Evolutionary conservation across 2,113 vertebrate species (phyloP), one percentile per base, ranked within the genome.

Genomic region (Rhinoderma darwinii): DNA sequence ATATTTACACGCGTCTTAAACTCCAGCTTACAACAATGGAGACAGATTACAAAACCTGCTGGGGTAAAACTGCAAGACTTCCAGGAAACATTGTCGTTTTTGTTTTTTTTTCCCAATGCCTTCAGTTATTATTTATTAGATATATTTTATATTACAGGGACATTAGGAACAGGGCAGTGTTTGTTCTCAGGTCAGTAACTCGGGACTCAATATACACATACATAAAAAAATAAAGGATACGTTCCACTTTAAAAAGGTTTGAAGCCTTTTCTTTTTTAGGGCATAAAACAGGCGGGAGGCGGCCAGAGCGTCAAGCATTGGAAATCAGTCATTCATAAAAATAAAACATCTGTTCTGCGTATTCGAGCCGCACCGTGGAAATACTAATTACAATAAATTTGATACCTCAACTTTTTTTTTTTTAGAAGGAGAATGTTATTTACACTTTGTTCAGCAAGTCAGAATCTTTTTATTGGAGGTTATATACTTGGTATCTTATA

Each of bases 1-100:
- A 84, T 94, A 95, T 95, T 94, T 95, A 95, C 93, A 95, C 90
- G 88, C 90, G 92, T 93, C 90, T 95, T 91, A 92, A 95, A 93
- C 92, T 94, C 74, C 92, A 93, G 92, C 82, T 91, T 91, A 88
- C 90, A 92, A 93, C 90, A 91, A 87, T 68, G 83, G 89, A 59
- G 27, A 89, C 86, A 88, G 86, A 86, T 90, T 90, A 90, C 30
- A 91, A 89, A 87, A 89, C 88, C 88, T 88, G 88, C 84, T 90
- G 91, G 66, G 61, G 92, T 92, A 93, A 95, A 94, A 94, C 78
- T 89, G 84, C 75, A 91, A 91, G 89, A 84, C 15, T 84, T 88
- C 80, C 74, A 81, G 37, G 44, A 27, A 73, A 79, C 66, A 18
- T 17, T 61, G 22, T 39, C 4, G 41, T 56, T 61, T 47, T 35